phyloP scores from a whole-genome alignment of 2,888 invertebrate species.

The Agrochola litura region DNA sequence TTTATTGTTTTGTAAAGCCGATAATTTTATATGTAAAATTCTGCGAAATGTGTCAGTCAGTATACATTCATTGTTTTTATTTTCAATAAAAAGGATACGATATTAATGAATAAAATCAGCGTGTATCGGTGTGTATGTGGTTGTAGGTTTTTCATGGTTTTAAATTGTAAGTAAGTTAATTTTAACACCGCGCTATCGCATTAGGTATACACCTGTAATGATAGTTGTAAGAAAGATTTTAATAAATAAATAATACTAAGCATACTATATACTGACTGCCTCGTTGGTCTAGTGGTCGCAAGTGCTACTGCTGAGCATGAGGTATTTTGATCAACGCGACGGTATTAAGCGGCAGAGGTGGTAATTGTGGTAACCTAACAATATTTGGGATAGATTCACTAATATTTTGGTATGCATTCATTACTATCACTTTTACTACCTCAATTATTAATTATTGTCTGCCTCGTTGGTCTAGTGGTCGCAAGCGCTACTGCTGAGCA shows the following conservation, averaged over 20 bases:
- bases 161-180: no score
- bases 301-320: no score
- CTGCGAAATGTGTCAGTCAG: background rate
- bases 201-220: no score
- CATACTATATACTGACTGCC: no score
- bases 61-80: conserved; percentile 5
- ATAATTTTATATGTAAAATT: conserved; percentile 23
- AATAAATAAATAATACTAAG: no score
- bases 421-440: background rate
- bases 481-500: no score
- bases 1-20: conserved; percentile 18
- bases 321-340: conserved; percentile 73
- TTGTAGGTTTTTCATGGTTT: no score
- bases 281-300: no score
- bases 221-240: no score
- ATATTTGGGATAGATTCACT: background rate
- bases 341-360: conserved; percentile 65
- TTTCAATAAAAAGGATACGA: background rate
- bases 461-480: no score
- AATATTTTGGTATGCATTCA: background rate
- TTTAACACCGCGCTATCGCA: no score
- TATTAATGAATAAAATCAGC: background rate
- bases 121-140: no score
- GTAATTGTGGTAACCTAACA: conserved; percentile 32
- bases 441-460: background rate